These are phyloP conservation scores for Acromyrmex echinatior DNA, from an alignment of 1,140 invertebrate species.

Conservation along the genomic window DNA sequence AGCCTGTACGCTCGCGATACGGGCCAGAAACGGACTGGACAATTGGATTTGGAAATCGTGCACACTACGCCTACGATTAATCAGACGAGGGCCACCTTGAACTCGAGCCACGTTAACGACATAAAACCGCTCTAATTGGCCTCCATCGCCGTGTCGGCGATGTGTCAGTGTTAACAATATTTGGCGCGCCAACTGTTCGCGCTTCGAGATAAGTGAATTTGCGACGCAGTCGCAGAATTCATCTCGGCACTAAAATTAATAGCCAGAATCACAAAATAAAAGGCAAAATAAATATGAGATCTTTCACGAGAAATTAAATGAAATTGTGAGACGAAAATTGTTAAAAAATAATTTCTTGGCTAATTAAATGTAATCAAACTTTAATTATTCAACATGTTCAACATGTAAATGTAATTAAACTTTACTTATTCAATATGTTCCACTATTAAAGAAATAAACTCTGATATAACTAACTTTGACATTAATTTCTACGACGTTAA, in stretches of 20 bases:
- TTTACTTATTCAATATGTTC: too few relatives aligned
- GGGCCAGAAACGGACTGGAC: slow-evolving; percentile 38
- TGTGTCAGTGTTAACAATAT: slow-evolving; percentile 33
- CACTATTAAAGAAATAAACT: not conserved
- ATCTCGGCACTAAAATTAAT: not conserved
- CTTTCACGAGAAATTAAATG: not conserved
- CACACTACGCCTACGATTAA: slow-evolving; percentile 65
- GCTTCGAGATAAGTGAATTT: slow-evolving; percentile 27
- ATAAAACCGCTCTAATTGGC: slow-evolving; percentile 70
- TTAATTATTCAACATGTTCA: too few relatives aligned
- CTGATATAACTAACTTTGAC: not conserved
- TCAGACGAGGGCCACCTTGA: slow-evolving; percentile 64
- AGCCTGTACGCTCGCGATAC: not conserved
- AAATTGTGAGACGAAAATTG: not conserved
- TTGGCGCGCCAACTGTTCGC: slow-evolving; percentile 42
- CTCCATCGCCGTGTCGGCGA: slow-evolving; percentile 14
- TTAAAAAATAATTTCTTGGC: slow-evolving; percentile 3
- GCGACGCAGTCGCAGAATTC: not conserved
- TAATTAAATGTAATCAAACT: slow-evolving; percentile 1
- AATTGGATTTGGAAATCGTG: slow-evolving; percentile 71
- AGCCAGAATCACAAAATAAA: slow-evolving; percentile 2
- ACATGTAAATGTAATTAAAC: not conserved
- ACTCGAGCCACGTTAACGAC: slow-evolving; percentile 67
- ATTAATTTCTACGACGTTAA: not conserved
- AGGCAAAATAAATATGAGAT: not conserved